Percentiles rank a stretch among this genome's conserved stretches.
These are phyloP conservation scores for Pan paniscus DNA, from an alignment of 2,113 vertebrate species.

Conservation along the genomic window DNA sequence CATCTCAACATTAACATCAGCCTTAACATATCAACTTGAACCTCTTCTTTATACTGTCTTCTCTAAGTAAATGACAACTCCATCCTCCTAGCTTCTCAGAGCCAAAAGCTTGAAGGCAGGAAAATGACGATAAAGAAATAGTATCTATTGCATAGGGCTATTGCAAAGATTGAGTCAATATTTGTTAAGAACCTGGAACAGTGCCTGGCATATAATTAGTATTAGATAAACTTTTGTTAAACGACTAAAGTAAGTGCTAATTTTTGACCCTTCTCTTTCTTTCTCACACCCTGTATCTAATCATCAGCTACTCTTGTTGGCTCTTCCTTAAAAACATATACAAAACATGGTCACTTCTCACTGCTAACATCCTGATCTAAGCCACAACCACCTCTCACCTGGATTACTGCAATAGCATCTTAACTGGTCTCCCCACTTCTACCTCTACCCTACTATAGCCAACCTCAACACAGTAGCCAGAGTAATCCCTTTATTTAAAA, in stretches of 20 bases:
- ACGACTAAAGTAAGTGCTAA: slow-evolving; percentile 22
- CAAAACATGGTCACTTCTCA: background rate
- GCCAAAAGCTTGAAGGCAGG: background rate
- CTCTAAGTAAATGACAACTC: background rate
- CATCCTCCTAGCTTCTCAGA: background rate
- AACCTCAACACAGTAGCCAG: background rate
- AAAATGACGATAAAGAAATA: slow-evolving; percentile 2
- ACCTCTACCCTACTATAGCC: background rate
- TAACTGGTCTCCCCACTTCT: background rate
- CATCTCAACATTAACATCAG: background rate
- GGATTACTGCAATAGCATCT: background rate
- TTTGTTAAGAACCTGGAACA: slow-evolving; percentile 12
- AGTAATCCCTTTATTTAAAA: background rate
- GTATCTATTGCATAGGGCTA: background rate
- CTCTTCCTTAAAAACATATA: background rate
- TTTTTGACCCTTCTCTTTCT: slow-evolving; percentile 9
- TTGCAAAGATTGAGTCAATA: background rate
- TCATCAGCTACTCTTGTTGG: background rate
- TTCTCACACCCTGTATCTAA: background rate
- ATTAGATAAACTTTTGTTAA: slow-evolving; percentile 35
- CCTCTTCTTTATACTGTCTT: background rate
- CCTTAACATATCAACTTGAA: background rate
- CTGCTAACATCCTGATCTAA: background rate
- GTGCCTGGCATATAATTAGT: background rate
- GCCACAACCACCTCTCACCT: slow-evolving; percentile 13